Evolutionary conservation across 1,140 invertebrate genomes (phyloP).

Genomic region (Aplysia californica): DNA sequence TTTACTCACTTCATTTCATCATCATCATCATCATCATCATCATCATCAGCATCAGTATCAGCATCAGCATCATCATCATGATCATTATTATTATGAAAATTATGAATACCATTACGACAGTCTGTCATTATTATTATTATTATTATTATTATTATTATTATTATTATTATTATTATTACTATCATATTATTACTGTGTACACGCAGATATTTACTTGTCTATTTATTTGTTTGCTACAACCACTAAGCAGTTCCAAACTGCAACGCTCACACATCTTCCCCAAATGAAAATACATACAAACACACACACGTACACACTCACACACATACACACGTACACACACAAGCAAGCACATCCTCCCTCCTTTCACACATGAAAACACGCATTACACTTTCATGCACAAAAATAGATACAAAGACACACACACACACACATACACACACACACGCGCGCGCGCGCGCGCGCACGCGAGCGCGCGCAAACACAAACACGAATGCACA

Average conservation of each 20-base stretch:
- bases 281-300: background rate
- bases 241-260: background rate
- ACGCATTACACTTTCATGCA: background rate
- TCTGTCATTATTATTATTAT: background rate
- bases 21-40: background rate
- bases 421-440: background rate
- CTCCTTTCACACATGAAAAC: slow-evolving; percentile 3
- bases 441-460: background rate
- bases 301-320: background rate
- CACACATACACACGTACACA: background rate
- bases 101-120: background rate
- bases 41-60: too few species aligned
- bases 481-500: too few species aligned
- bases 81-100: too few species aligned
- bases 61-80: too few species aligned
- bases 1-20: too few species aligned
- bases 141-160: background rate
- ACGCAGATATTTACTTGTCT: background rate
- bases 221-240: background rate
- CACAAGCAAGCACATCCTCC: background rate
- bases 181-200: background rate
- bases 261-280: background rate
- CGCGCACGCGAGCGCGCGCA: too few species aligned
- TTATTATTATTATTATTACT: background rate
- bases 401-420: background rate